Percentiles rank a stretch among this genome's conserved stretches.
Conservation (phyloP, 2,888 invertebrate species). For the Pimpla rufipes region DNA sequence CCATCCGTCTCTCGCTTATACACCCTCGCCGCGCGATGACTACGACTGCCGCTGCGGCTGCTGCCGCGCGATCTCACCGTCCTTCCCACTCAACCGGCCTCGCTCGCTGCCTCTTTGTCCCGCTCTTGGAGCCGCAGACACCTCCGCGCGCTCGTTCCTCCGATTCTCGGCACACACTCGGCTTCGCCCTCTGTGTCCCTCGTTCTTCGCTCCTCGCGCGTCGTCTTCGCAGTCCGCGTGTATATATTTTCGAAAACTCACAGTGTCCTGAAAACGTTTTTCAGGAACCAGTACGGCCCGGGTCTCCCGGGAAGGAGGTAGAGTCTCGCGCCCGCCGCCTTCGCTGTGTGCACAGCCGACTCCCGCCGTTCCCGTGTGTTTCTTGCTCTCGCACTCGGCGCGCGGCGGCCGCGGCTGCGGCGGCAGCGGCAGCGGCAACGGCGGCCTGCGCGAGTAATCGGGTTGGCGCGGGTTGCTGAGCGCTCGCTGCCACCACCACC, state of each 20-base stretch:
- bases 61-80: not conserved
- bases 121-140: not conserved
- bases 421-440: too few species aligned
- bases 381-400: not conserved
- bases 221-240: conserved; percentile 33
- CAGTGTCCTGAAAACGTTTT: conserved; percentile 74
- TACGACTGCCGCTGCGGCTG: not conserved
- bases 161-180: not conserved
- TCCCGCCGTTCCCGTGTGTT: conserved; percentile 1
- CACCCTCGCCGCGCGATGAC: conserved; percentile 27
- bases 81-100: not conserved
- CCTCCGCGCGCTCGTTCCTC: not conserved
- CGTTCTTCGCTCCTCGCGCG: conserved; percentile 39
- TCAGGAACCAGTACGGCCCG: conserved; percentile 73
- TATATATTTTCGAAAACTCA: conserved; percentile 74
- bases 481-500: not conserved
- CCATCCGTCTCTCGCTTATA: conserved; percentile 29
- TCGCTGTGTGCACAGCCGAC: not conserved
- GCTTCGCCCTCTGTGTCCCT: conserved; percentile 1
- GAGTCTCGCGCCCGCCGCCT: conserved; percentile 16
- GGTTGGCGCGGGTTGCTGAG: not conserved
- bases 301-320: conserved; percentile 74
- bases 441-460: conserved; percentile 1
- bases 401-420: too few species aligned
- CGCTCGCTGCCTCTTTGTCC: conserved; percentile 3